phyloP scores from a whole-genome alignment of 2,113 vertebrate species.

The Geothlypis trichas region DNA sequence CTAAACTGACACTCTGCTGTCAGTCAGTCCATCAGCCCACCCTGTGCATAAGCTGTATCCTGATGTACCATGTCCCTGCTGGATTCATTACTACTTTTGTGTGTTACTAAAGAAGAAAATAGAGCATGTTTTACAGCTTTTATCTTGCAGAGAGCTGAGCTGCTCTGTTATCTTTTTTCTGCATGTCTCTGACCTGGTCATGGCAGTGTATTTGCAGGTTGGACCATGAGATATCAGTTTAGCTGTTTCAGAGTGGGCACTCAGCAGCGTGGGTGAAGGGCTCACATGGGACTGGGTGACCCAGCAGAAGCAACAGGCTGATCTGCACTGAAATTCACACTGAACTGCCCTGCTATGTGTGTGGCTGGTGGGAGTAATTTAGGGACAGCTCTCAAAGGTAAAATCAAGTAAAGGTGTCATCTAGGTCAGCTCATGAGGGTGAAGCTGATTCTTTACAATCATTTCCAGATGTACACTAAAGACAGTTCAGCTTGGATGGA shows the following conservation, averaged over 20 bases:
- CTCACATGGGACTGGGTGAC: background rate
- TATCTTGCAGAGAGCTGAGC: background rate
- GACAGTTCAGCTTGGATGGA: background rate
- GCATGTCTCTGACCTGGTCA: background rate
- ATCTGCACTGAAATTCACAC: background rate
- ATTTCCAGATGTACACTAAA: background rate
- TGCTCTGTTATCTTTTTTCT: background rate
- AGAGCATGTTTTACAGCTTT: background rate
- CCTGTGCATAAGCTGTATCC: background rate
- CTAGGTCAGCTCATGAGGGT: background rate
- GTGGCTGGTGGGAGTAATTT: background rate
- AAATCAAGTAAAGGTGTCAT: constrained; percentile 10
- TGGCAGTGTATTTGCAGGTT: background rate
- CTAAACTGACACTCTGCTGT: background rate
- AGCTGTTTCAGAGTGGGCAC: background rate
- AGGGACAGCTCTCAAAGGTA: background rate
- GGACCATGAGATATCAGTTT: background rate
- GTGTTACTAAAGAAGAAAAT: background rate
- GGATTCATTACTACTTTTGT: background rate
- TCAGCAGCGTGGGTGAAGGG: background rate
- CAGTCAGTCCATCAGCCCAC: background rate
- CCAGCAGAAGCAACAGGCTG: background rate
- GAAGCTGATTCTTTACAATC: constrained; percentile 4
- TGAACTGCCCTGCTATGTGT: background rate
- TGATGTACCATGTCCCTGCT: background rate